A percentile compares a stretch with the other conserved stretches of the same genome.
Conservation (phyloP, 1,140 invertebrate species). For the Tetragonula clypearis region DNA sequence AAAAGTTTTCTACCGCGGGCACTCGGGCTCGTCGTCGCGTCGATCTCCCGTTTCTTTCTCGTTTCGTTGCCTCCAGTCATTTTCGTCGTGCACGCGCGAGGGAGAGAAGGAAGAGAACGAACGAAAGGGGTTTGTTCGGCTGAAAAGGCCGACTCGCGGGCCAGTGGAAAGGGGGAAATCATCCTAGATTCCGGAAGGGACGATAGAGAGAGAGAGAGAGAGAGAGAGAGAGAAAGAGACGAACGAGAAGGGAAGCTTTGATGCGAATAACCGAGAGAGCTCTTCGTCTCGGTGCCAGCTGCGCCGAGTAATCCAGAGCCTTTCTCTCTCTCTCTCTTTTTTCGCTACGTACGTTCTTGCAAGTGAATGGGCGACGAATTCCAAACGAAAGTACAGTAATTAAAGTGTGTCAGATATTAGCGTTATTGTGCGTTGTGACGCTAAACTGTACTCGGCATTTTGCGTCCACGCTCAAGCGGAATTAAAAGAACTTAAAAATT, state of each 20-base stretch:
- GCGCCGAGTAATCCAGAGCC: not conserved
- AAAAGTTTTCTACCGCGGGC: not conserved
- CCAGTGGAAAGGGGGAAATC: not conserved
- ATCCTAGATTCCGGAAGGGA: conserved; percentile 2
- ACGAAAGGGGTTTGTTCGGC: not conserved
- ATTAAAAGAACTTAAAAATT: no score
- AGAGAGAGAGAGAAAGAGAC: not conserved
- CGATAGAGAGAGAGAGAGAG: not conserved
- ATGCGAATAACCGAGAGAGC: not conserved
- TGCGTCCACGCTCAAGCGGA: no score
- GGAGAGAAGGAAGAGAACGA: not conserved
- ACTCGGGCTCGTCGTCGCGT: not conserved
- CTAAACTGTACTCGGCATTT: no score
- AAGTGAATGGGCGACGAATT: not conserved
- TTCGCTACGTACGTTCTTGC: not conserved
- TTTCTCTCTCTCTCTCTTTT: not conserved
- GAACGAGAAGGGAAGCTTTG: conserved; percentile 1
- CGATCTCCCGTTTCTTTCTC: not conserved
- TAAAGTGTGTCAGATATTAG: no score
- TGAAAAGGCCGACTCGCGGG: not conserved
- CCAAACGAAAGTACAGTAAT: not conserved
- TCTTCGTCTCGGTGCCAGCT: not conserved
- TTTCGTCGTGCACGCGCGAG: not conserved
- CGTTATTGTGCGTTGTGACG: no score
- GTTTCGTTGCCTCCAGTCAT: not conserved